Percentiles rank a stretch among this genome's conserved stretches.
phyloP scores from a whole-genome alignment of 2,113 vertebrate genomes.

The Rhegmatorhina hoffmannsi region DNA sequence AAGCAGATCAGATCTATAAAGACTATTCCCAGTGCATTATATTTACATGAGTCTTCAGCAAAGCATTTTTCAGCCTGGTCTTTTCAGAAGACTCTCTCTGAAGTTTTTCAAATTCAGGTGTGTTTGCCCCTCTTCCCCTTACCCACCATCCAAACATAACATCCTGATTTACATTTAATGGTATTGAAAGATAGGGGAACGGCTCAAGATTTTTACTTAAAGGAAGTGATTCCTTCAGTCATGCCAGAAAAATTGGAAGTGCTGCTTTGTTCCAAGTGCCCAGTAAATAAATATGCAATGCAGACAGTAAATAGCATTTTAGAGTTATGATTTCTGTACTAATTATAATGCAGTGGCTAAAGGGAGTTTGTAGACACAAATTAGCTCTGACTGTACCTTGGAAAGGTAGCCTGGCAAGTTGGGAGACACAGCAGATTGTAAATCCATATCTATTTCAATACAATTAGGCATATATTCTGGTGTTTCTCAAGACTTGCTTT shows the following conservation, averaged over 20 bases:
- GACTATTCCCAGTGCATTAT: slow-evolving; percentile 9
- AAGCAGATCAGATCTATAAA: slow-evolving; percentile 57
- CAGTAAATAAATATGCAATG: neutral
- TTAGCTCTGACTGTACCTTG: neutral
- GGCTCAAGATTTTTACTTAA: neutral
- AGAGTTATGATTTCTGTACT: neutral
- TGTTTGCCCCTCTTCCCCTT: neutral
- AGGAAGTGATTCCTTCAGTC: neutral
- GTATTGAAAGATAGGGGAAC: neutral
- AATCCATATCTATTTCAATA: neutral
- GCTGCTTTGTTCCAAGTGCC: neutral
- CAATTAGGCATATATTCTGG: neutral
- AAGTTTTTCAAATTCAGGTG: neutral
- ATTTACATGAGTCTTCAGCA: neutral
- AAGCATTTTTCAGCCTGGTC: neutral
- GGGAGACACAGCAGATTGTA: neutral
- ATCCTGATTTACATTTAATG: neutral
- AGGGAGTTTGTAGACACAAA: neutral
- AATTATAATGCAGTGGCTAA: neutral
- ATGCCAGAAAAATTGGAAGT: neutral
- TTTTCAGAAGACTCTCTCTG: neutral
- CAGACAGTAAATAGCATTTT: neutral
- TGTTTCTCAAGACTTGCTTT: neutral
- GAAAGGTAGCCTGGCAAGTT: neutral
- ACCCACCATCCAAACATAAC: neutral